Base-by-base conservation (phyloP, 2,888 invertebrate species). In the Zeuzera pyrina region DNA sequence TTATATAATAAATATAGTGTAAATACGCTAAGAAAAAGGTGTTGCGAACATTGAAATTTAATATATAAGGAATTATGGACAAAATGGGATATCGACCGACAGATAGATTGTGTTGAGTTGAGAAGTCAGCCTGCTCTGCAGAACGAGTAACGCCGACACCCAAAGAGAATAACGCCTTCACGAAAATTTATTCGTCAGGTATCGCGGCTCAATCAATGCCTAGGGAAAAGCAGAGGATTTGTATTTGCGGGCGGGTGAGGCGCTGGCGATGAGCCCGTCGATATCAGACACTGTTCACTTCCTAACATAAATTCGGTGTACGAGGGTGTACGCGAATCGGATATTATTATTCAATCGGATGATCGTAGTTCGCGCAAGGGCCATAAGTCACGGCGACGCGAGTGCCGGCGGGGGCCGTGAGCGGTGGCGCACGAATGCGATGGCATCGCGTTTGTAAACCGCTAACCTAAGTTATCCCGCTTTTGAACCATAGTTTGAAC, bases 301-400 rank as follows among this genome's bases (percentile, higher is more conserved):
- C 78, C 74, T 77, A 74, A 77, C 77, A 81, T 81, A 79, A 81
- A 81, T 81, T 79, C 69, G 81, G 81, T 78, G 69, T 58, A 69
- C 70, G 67, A 69, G 74, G 81, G 81, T 78, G 69, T 58, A 69
- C 70, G 67, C 69, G 74, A 78, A 78, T 78, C 76, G 79, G 74
- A 77, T 79, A 78, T 79, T 79, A 79, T 79, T 78, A 81, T 81
- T 81, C 79, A 81, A 81, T 81, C 81, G 76, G 65, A 66, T 72
- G 72, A 81, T 81, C 81, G 70, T 68, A 71, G 79, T 77, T 74
- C 72, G 73, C 74, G 70, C 67, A 67, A 70, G 64, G 74, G 74
- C 78, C 74, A 78, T 79, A 78, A 81, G 79, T 81, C 78, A 79
- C 70, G 68, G 74, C 73, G 66, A 74, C 76, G 69, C 76, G 66